Conservation (phyloP, 2,797 vertebrate genomes). For the Sparidentex hasta region DNA sequence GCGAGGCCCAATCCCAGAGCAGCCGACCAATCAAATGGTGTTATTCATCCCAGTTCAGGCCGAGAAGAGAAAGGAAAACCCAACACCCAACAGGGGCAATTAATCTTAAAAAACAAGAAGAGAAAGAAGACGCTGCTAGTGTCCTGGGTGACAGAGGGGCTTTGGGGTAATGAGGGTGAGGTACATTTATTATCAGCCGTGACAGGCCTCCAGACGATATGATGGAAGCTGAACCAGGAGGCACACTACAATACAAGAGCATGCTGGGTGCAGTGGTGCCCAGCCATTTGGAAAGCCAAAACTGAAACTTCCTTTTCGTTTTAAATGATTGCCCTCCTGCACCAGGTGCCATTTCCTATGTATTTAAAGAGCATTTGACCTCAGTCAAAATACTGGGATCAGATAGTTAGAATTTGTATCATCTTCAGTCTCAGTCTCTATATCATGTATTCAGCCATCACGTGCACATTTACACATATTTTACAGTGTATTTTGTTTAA, state of each 20-base stretch:
- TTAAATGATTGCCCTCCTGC: no score
- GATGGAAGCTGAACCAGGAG: background rate
- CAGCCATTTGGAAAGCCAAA: no score
- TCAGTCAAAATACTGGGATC: no score
- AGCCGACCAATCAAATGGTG: constrained; percentile 40
- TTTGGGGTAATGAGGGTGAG: constrained; percentile 61
- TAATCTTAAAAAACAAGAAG: constrained; percentile 31
- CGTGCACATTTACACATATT: background rate
- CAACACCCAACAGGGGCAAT: constrained; percentile 36
- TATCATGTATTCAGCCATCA: background rate
- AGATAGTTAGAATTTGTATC: no score
- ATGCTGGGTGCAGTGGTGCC: background rate
- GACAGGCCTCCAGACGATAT: constrained; percentile 12
- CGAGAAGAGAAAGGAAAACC: constrained; percentile 8
- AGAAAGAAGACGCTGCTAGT: background rate
- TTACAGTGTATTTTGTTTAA: background rate
- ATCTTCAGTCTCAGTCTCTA: no score
- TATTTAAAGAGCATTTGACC: no score
- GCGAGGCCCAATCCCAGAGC: constrained; percentile 27
- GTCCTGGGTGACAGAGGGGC: constrained; percentile 41
- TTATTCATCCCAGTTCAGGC: constrained; percentile 15
- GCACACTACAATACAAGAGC: no score
- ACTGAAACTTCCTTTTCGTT: no score
- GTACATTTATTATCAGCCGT: constrained; percentile 43
- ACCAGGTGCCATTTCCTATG: no score